These are phyloP conservation scores for Chaitophorus viminalis DNA, from an alignment of 2,888 invertebrate genomes.

Conservation along the genomic window DNA sequence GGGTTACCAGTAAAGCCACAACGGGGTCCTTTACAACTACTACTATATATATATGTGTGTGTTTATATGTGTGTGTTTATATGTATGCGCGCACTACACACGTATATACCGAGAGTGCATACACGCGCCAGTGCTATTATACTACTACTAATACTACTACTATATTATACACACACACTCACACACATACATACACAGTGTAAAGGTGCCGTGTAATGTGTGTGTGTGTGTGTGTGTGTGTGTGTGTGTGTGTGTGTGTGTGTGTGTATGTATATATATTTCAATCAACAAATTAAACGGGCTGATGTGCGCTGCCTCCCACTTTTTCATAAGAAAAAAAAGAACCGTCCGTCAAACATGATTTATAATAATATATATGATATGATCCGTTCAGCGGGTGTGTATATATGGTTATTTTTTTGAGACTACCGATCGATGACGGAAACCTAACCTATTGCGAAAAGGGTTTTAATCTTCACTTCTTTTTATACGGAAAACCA, in stretches of 20 bases:
- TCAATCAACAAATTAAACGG: constrained; percentile 62
- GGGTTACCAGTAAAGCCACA: constrained; percentile 61
- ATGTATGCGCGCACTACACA: too few species aligned
- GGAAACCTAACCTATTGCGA: too few species aligned
- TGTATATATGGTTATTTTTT: too few species aligned
- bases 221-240: not conserved
- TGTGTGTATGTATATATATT: constrained; percentile 17
- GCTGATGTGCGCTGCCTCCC: constrained; percentile 5
- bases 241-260: not conserved
- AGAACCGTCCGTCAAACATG: constrained; percentile 43
- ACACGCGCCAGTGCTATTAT: too few species aligned
- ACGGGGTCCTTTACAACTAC: constrained; percentile 38
- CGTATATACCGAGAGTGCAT: not conserved
- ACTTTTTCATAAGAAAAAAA: not conserved
- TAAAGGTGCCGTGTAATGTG: not conserved
- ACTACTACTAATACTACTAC: not conserved
- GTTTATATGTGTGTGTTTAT: too few species aligned
- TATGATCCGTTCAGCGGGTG: not conserved
- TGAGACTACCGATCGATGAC: too few species aligned
- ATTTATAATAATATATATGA: constrained; percentile 38
- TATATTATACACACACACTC: not conserved
- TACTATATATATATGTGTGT: too few species aligned
- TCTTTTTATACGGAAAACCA: too few species aligned
- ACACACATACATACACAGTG: not conserved
- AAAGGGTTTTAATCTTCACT: too few species aligned